Evolutionary conservation across 2,113 vertebrate genomes (phyloP).

Genomic region (Stigmatopora nigra): DNA sequence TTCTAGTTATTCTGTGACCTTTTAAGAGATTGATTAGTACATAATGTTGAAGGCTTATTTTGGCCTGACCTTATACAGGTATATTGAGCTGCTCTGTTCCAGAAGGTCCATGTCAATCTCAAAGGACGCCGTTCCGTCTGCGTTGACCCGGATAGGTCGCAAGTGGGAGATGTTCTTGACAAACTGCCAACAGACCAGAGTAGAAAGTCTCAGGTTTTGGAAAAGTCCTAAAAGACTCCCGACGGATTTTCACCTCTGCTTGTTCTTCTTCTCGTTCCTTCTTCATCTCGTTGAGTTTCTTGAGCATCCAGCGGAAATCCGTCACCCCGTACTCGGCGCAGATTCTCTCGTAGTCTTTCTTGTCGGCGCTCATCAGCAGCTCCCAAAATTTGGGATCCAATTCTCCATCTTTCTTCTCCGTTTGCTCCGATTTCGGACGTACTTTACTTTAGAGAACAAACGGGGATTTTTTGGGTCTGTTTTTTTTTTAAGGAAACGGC

Average conservation of each 20-base stretch:
- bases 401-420: constrained; percentile 54
- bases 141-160: constrained; percentile 67
- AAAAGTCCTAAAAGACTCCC: not conserved
- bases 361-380: constrained; percentile 74
- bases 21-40: not conserved
- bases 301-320: constrained; percentile 83
- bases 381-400: constrained; percentile 76
- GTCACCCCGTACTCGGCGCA: constrained; percentile 77
- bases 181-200: constrained; percentile 59
- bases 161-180: constrained; percentile 66
- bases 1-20: not conserved
- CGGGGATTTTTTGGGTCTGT: not conserved
- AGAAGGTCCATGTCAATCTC: constrained; percentile 79
- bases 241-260: constrained; percentile 56
- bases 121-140: constrained; percentile 67
- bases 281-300: constrained; percentile 74
- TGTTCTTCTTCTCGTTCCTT: constrained; percentile 69
- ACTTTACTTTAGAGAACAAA: constrained; percentile 42
- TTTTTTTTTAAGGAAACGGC: not conserved
- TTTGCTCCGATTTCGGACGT: constrained; percentile 28
- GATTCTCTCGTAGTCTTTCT: constrained; percentile 80
- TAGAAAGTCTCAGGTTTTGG: not conserved
- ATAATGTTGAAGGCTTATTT: constrained; percentile 2
- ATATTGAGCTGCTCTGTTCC: constrained; percentile 69
- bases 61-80: constrained; percentile 77